phyloP scores from a whole-genome alignment of 2,797 vertebrate species.

The Gambusia yucatana region DNA sequence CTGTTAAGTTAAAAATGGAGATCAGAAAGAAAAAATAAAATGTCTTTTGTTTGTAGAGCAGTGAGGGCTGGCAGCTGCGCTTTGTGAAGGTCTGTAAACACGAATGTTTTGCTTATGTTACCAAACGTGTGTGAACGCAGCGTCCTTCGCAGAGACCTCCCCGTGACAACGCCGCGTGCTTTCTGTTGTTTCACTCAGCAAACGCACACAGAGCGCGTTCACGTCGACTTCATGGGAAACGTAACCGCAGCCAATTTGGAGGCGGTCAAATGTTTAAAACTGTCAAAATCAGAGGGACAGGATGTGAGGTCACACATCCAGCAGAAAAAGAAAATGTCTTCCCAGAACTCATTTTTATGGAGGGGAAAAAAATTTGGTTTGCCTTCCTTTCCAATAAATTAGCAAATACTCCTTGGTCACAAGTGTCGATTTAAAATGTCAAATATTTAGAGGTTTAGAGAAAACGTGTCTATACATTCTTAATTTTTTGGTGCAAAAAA shows the following conservation, averaged over 20 bases:
- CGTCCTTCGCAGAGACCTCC: conserved; percentile 61
- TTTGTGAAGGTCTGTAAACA: conserved; percentile 7
- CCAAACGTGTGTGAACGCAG: conserved; percentile 21
- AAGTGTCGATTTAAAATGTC: too few relatives aligned
- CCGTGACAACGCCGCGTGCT: conserved; percentile 67
- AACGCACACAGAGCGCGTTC: background rate
- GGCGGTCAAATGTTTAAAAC: conserved; percentile 53
- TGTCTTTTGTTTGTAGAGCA: conserved; percentile 6
- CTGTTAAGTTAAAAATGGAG: conserved; percentile 11
- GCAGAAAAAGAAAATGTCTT: too few relatives aligned
- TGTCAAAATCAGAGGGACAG: conserved; percentile 55
- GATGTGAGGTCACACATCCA: conserved; percentile 68
- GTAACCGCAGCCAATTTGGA: conserved; percentile 62
- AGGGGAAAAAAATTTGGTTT: too few relatives aligned
- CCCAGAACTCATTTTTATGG: too few relatives aligned
- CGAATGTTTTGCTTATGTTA: conserved; percentile 23
- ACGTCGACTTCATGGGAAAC: conserved; percentile 47
- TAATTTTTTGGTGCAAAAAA: too few relatives aligned
- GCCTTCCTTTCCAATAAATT: too few relatives aligned
- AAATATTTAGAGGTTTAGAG: too few relatives aligned
- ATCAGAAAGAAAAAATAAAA: background rate
- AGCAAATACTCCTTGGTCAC: too few relatives aligned
- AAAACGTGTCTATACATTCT: too few relatives aligned
- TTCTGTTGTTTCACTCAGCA: conserved; percentile 62
- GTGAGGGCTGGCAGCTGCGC: conserved; percentile 7